Conservation (phyloP, 2,797 vertebrate genomes). For the Scarus forsteni region DNA sequence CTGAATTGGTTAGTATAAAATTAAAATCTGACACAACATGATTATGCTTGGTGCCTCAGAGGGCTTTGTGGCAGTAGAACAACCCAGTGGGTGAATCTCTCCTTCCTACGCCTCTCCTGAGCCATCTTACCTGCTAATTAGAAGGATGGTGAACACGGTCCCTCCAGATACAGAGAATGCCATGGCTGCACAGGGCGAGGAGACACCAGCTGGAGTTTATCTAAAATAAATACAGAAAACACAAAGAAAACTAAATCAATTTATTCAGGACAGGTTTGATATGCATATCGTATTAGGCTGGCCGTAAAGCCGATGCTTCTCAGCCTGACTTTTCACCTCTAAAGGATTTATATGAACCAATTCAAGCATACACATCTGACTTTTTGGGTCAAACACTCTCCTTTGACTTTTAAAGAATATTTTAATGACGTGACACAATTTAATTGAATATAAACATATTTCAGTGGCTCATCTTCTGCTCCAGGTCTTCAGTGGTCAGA, state of each 20-base stretch:
- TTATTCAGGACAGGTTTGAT: no score
- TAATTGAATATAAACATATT: no score
- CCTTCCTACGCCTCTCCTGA: constrained; percentile 10
- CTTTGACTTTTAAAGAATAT: no score
- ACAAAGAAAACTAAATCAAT: constrained; percentile 38
- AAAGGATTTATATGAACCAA: no score
- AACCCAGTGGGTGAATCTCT: constrained; percentile 34
- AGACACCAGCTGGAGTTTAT: constrained; percentile 75
- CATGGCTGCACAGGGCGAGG: constrained; percentile 72
- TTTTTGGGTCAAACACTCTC: no score
- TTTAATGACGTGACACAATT: no score
- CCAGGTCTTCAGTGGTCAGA: no score
- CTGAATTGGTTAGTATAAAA: constrained; percentile 30
- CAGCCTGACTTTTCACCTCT: no score
- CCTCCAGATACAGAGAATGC: constrained; percentile 69
- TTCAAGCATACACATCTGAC: no score
- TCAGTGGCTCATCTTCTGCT: no score
- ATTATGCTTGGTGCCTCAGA: constrained; percentile 33
- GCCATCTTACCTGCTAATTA: constrained; percentile 84
- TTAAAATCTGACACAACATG: constrained; percentile 38
- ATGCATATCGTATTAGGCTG: no score
- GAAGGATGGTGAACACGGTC: constrained; percentile 74
- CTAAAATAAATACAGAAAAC: constrained; percentile 64
- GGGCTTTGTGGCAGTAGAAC: constrained; percentile 12
- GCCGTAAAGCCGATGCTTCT: no score